Base-by-base conservation (phyloP, 2,888 invertebrate genomes). In the Drosophila siamana region DNA sequence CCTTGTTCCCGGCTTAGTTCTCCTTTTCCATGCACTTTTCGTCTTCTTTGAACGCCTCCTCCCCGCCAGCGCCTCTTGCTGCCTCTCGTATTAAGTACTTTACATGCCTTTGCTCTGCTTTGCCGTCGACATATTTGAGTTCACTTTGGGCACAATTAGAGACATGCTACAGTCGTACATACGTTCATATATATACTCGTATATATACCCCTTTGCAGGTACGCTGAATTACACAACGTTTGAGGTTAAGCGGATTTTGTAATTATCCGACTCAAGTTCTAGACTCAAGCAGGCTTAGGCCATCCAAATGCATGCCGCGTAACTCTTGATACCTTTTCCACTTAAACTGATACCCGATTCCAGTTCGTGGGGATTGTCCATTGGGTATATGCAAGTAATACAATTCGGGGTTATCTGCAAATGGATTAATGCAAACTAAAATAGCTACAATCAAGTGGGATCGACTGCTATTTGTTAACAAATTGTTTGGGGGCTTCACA, bases 241-340 rank as follows among this genome's bases (percentile, higher is more conserved):
- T 86, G 89, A 78, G 84, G 83, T 77, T 90, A 90, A 90, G 89
- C 90, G 90, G 91, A 90, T 90, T 90, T 84, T 69, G 87, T 88
- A 91, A 90, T 91, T 91, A 90, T 90, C 89, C 88, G 86, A 69
- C 84, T 88, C 78, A 83, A 15, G 15, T 15, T 38, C 7, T 13
- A 38, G 75, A 76, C 59, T 40, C 40, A 79, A 67, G 76, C 64
- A 33, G 48, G 62, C 79, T 59, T 67, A 59, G 38, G 51, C 40
- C 55, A 62, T 9, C 61, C 54, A 41, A 54, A 57, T 47, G 48
- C 54, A 30, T 44, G 36, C 15, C 15, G 22, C 16, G 30, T 30
- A 11, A 41, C 41, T 54, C 41, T 41, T 54, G 41, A 41, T 30
- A 30, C 52, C 41, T 19, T 41, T 30, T 3, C 9, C n/a, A 30